Evolutionary conservation across 2,888 invertebrate genomes (phyloP).

Genomic region (Dascillus cervinus): DNA sequence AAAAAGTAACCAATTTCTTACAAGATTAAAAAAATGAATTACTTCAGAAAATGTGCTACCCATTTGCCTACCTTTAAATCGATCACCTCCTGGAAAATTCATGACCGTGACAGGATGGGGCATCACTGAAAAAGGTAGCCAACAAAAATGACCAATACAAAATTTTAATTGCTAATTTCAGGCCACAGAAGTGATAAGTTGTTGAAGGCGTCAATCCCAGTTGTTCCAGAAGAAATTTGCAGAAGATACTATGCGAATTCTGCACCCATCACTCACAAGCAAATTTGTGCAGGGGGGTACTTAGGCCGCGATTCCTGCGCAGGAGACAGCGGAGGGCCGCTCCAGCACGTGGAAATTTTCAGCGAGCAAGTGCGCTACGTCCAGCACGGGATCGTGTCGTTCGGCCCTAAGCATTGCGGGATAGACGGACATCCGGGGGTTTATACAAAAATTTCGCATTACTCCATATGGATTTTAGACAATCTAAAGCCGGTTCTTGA

Average conservation of each 20-base stretch:
- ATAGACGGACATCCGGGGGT: conserved; percentile 58
- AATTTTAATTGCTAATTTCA: conserved; percentile 4
- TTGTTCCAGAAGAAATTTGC: conserved; percentile 35
- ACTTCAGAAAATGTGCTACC: conserved; percentile 39
- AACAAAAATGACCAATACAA: background rate
- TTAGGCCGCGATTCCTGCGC: conserved; percentile 53
- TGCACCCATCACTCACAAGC: conserved; percentile 30
- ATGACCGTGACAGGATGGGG: conserved; percentile 68
- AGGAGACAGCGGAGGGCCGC: conserved; percentile 64
- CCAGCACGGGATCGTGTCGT: conserved; percentile 51
- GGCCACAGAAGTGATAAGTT: conserved; percentile 7
- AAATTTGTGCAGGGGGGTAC: conserved; percentile 58
- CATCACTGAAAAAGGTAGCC: conserved; percentile 52
- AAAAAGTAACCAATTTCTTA: too few species aligned
- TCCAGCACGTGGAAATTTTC: conserved; percentile 40
- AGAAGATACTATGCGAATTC: conserved; percentile 24
- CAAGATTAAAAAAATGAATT: too few species aligned
- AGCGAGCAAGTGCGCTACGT: conserved; percentile 43
- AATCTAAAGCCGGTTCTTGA: background rate
- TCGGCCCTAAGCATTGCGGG: conserved; percentile 42
- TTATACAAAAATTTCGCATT: conserved; percentile 57
- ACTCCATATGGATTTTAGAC: conserved; percentile 57
- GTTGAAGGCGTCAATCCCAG: conserved; percentile 18
- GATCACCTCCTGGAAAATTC: conserved; percentile 44
- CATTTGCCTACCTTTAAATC: conserved; percentile 43